Conservation (phyloP, 2,888 invertebrate species). For the Sesamia inferens region DNA sequence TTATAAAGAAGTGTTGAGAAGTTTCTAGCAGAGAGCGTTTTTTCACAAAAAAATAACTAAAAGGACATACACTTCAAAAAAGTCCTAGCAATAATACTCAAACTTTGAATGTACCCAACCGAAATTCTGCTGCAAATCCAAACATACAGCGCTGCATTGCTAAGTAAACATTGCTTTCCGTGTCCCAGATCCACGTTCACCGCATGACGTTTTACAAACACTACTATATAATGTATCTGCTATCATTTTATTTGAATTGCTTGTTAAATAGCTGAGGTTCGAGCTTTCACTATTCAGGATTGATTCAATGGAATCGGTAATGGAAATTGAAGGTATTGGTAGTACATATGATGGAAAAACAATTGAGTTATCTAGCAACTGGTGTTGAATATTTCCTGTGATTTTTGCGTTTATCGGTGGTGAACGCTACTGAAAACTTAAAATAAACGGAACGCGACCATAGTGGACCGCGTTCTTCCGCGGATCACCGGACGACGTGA, state of each 20-base stretch:
- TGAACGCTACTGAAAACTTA: no score
- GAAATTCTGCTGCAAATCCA: conserved; percentile 22
- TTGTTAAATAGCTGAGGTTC: conserved; percentile 7
- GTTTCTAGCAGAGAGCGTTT: no score
- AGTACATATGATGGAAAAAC: not conserved
- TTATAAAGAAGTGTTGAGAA: no score
- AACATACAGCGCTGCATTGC: conserved; percentile 34
- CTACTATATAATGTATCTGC: conserved; percentile 17
- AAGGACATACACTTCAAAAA: not conserved
- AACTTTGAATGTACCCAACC: not conserved
- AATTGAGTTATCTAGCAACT: not conserved
- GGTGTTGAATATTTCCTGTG: no score
- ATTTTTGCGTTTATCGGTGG: no score
- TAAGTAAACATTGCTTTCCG: conserved; percentile 34
- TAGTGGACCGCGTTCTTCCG: no score
- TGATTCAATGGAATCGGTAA: conserved; percentile 20
- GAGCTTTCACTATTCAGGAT: conserved; percentile 10
- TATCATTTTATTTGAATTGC: conserved; percentile 45
- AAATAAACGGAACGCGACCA: no score
- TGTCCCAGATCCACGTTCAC: conserved; percentile 56
- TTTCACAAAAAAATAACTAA: no score
- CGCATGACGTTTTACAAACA: conserved; percentile 60
- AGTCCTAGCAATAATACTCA: not conserved
- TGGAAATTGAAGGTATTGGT: not conserved
- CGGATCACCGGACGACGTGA: no score